These are phyloP conservation scores for Nematolebias whitei DNA, from an alignment of 2,113 vertebrate genomes.

Conservation along the genomic window DNA sequence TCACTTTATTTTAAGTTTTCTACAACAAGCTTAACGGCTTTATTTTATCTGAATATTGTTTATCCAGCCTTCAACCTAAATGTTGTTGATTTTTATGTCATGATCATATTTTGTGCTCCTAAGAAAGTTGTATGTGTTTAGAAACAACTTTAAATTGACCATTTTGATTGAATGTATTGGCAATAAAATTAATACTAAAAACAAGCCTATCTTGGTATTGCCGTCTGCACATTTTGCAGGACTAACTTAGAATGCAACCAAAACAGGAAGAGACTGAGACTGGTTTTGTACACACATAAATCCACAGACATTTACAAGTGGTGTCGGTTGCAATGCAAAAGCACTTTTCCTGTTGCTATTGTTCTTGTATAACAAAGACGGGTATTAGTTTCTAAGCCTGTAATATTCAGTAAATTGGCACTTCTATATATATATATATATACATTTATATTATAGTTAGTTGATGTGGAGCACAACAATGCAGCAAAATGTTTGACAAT, in stretches of 20 bases:
- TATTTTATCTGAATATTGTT: background rate
- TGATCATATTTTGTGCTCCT: background rate
- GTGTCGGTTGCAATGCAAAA: slow-evolving; percentile 38
- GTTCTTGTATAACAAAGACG: slow-evolving; percentile 20
- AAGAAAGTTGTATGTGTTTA: background rate
- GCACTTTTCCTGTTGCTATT: slow-evolving; percentile 51
- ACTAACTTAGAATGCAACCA: slow-evolving; percentile 46
- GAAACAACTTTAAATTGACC: background rate
- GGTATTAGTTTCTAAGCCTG: slow-evolving; percentile 1
- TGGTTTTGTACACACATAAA: slow-evolving; percentile 53
- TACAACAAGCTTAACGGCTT: background rate
- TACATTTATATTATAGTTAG: background rate
- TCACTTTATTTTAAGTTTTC: slow-evolving; percentile 30
- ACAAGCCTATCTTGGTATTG: background rate
- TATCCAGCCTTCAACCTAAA: background rate
- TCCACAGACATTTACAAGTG: slow-evolving; percentile 30
- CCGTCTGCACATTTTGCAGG: slow-evolving; percentile 58
- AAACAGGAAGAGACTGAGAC: slow-evolving; percentile 67
- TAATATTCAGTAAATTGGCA: background rate
- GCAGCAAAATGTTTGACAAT: background rate
- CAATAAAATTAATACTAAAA: background rate
- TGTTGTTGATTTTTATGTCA: too few species aligned
- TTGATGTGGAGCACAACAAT: background rate
- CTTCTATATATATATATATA: background rate
- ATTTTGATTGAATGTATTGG: background rate